These are phyloP conservation scores for Apostichopus parvimensis DNA, from an alignment of 35 echinoderm and acorn worm species.

Conservation along the genomic window DNA sequence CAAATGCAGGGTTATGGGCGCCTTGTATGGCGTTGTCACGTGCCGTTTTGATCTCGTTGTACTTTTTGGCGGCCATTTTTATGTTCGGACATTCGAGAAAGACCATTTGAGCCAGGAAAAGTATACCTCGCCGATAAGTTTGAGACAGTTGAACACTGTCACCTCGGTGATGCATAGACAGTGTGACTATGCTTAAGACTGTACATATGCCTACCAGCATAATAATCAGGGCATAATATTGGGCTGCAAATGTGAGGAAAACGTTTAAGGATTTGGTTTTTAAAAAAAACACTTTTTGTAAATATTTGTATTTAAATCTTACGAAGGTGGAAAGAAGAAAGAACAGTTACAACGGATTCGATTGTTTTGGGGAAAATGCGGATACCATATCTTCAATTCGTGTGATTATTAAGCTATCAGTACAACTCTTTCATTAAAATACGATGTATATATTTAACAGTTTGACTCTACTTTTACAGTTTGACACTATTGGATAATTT, in stretches of 20 bases:
- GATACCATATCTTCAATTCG: too few species aligned
- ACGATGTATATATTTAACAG: too few species aligned
- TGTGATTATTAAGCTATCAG: too few species aligned
- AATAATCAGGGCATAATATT: constrained; percentile 83
- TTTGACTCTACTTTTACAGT: too few species aligned
- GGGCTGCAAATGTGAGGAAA: constrained; percentile 58
- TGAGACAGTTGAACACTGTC: constrained; percentile 69
- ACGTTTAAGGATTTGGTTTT: neutral
- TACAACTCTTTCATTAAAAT: too few species aligned
- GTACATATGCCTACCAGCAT: constrained; percentile 72
- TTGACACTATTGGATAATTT: too few species aligned
- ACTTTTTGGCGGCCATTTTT: constrained; percentile 51
- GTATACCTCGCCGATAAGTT: constrained; percentile 55
- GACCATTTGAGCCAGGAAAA: constrained; percentile 42
- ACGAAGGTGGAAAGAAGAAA: too few species aligned
- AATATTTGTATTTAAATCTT: too few species aligned
- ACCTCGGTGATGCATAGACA: constrained; percentile 73
- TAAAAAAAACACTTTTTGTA: neutral
- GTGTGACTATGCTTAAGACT: constrained; percentile 58
- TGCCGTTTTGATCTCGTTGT: constrained; percentile 41
- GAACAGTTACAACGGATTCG: too few species aligned
- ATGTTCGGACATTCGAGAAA: constrained; percentile 54
- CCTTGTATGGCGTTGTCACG: constrained; percentile 49
- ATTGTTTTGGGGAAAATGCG: too few species aligned
- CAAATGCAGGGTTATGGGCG: constrained; percentile 71